A percentile compares a stretch with the other conserved stretches of the same genome.
These are phyloP conservation scores for Paratrypauchen microcephalus DNA, from an alignment of 2,797 vertebrate genomes.

Conservation along the genomic window DNA sequence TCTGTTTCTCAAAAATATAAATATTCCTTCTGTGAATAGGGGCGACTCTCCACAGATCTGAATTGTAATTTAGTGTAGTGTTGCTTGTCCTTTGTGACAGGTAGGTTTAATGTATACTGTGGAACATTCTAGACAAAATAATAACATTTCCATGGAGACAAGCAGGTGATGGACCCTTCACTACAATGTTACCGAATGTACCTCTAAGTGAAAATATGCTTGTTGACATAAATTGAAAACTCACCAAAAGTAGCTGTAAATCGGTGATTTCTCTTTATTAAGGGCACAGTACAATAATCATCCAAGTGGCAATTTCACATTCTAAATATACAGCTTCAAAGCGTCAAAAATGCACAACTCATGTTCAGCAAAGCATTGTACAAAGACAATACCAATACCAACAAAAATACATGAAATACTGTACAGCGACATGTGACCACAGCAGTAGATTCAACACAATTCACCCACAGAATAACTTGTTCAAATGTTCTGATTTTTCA, in stretches of 20 bases:
- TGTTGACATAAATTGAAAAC: too few species aligned
- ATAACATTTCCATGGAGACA: too few species aligned
- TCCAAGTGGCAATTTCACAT: conserved; percentile 17
- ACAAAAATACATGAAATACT: conserved; percentile 1
- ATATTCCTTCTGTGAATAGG: too few species aligned
- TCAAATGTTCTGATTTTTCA: background rate
- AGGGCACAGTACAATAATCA: conserved; percentile 23
- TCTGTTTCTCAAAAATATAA: too few species aligned
- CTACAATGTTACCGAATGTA: too few species aligned
- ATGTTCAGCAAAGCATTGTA: conserved; percentile 5
- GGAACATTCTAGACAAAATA: too few species aligned
- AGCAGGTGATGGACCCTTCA: too few species aligned
- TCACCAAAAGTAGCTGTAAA: background rate
- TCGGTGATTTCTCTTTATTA: conserved; percentile 35
- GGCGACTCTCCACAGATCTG: too few species aligned
- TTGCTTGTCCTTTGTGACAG: too few species aligned
- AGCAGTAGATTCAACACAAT: background rate
- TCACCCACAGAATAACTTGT: background rate
- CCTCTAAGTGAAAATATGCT: too few species aligned
- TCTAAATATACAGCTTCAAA: conserved; percentile 20
- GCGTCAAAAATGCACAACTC: conserved; percentile 17
- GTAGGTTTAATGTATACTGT: too few species aligned
- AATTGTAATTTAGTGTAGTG: too few species aligned
- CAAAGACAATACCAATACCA: background rate
- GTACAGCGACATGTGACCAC: conserved; percentile 6